Conservation (phyloP, 92 coral and sea anemone species). For the Porites cylindrica region DNA sequence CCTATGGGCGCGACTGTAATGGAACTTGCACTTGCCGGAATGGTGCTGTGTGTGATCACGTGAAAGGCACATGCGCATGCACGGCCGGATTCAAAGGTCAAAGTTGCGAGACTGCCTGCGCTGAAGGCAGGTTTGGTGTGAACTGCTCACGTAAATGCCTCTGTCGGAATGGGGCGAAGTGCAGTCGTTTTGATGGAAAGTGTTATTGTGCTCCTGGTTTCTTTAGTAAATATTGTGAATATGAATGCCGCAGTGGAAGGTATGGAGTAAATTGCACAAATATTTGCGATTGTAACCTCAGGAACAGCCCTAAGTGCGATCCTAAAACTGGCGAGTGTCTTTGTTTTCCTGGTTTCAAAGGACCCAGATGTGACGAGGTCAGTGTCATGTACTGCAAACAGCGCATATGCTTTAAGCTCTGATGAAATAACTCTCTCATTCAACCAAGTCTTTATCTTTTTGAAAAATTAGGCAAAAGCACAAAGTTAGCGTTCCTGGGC, state of each 20-base stretch:
- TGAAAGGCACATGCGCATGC: constrained; percentile 82
- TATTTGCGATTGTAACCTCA: constrained; percentile 84
- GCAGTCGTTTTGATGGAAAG: constrained; percentile 75
- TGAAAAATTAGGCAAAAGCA: too few species aligned
- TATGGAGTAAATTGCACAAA: constrained; percentile 81
- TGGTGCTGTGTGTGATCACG: constrained; percentile 88
- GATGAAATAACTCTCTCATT: too few species aligned
- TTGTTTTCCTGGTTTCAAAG: constrained; percentile 86
- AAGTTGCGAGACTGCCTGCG: constrained; percentile 66
- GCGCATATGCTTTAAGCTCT: background rate
- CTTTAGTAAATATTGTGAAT: constrained; percentile 77
- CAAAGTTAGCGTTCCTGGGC: too few species aligned
- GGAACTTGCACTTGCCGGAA: constrained; percentile 82
- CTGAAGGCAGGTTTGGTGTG: constrained; percentile 71
- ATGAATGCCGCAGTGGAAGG: constrained; percentile 82
- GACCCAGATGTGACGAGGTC: constrained; percentile 90
- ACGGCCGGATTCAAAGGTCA: constrained; percentile 78
- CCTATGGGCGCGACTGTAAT: constrained; percentile 77
- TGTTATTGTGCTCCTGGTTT: constrained; percentile 89
- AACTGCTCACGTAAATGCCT: constrained; percentile 72
- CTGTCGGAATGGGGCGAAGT: constrained; percentile 85
- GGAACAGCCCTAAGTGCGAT: constrained; percentile 84
- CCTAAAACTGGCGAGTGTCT: constrained; percentile 79
- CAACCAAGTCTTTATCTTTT: too few species aligned
- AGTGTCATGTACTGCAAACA: background rate